These are phyloP conservation scores for Heliconius hewitsoni DNA, from an alignment of 1,140 invertebrate species.

Conservation along the genomic window DNA sequence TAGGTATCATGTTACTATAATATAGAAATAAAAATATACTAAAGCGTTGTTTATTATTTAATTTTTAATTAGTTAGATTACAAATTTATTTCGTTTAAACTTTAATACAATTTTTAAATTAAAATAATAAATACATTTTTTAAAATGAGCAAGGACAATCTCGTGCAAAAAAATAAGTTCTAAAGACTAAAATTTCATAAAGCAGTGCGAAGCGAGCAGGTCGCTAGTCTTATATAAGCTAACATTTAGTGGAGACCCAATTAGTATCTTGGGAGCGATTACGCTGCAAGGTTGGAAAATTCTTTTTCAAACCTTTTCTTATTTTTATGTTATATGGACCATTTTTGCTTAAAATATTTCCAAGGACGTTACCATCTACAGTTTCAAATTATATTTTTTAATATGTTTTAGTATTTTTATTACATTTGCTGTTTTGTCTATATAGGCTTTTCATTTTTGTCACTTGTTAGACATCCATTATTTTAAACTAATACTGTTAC, in stretches of 20 bases:
- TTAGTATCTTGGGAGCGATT: conserved; percentile 21
- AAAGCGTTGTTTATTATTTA: too few relatives aligned
- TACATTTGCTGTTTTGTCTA: neutral
- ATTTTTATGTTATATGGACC: conserved; percentile 5
- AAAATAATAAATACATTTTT: neutral
- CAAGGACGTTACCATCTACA: neutral
- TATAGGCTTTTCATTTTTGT: too few relatives aligned
- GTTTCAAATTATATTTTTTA: neutral
- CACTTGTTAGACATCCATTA: too few relatives aligned
- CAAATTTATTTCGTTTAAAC: too few relatives aligned
- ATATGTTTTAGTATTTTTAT: neutral
- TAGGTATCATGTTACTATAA: too few relatives aligned
- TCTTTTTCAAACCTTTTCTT: conserved; percentile 13
- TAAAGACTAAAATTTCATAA: neutral
- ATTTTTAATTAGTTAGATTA: too few relatives aligned
- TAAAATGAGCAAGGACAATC: neutral
- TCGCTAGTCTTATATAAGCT: neutral
- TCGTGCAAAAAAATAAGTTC: neutral
- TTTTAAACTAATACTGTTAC: too few relatives aligned
- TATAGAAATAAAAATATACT: too few relatives aligned
- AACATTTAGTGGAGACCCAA: conserved; percentile 14
- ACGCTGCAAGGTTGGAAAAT: conserved; percentile 12
- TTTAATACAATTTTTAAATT: neutral
- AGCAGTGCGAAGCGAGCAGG: neutral
- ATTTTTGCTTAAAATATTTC: neutral